These are phyloP conservation scores for Potamilus streckersoni DNA, from an alignment of 1,140 invertebrate species.

Conservation along the genomic window DNA sequence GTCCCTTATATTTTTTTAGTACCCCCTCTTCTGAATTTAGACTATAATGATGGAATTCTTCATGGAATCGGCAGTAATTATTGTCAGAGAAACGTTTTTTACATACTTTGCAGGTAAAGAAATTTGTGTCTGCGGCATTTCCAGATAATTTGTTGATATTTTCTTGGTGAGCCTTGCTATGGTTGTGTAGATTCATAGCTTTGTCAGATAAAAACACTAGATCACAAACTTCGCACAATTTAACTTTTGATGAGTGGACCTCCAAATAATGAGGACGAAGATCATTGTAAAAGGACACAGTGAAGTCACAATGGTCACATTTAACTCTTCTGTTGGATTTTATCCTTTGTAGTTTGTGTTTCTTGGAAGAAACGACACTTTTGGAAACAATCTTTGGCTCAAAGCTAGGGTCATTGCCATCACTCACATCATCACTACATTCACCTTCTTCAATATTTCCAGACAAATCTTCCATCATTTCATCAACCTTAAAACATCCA, in stretches of 20 bases:
- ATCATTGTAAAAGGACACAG: constrained; percentile 42
- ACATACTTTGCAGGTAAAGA: constrained; percentile 51
- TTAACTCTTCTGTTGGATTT: constrained; percentile 34
- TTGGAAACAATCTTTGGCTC: too few relatives aligned
- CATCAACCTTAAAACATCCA: too few relatives aligned
- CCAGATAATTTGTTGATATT: constrained; percentile 38
- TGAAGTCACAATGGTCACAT: constrained; percentile 59
- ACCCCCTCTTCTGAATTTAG: constrained; percentile 49
- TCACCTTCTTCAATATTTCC: too few relatives aligned
- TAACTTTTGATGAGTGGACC: constrained; percentile 51
- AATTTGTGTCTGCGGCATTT: constrained; percentile 19
- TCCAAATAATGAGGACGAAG: constrained; percentile 56
- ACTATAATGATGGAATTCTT: constrained; percentile 55
- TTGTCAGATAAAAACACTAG: constrained; percentile 54
- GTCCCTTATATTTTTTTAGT: constrained; percentile 37
- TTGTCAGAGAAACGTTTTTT: constrained; percentile 54
- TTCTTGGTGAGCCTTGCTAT: constrained; percentile 45
- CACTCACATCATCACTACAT: too few relatives aligned
- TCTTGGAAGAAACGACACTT: neutral
- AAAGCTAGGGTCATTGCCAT: too few relatives aligned
- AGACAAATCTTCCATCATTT: too few relatives aligned
- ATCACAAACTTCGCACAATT: constrained; percentile 53
- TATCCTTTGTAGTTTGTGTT: neutral
- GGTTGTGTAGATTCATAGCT: constrained; percentile 51
- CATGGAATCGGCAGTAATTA: constrained; percentile 53